Conservation (phyloP, 2,888 invertebrate genomes). For the Ctenicera cuprea region DNA sequence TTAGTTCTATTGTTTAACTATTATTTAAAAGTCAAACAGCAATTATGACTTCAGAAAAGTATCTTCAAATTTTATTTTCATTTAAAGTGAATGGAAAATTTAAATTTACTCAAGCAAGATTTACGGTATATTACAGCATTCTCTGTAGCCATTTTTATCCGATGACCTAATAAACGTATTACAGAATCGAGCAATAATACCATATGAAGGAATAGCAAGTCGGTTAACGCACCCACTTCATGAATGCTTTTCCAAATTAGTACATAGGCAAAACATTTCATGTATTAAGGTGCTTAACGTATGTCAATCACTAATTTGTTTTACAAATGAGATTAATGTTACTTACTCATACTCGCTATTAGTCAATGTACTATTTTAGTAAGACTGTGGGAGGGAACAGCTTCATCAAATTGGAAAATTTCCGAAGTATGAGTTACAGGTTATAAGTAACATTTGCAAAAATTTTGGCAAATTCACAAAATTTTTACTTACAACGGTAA, state of each 20-base stretch:
- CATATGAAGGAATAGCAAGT: constrained; percentile 5
- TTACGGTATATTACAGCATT: neutral
- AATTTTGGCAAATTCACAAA: too few species aligned
- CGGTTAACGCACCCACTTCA: constrained; percentile 12
- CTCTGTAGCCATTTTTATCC: constrained; percentile 5
- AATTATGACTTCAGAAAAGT: too few species aligned
- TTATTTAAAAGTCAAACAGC: too few species aligned
- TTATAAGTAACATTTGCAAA: too few species aligned
- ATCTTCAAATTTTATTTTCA: too few species aligned
- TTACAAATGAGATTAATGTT: constrained; percentile 10
- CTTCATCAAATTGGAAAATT: too few species aligned
- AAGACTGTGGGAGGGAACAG: neutral
- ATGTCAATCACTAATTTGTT: neutral
- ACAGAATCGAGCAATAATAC: constrained; percentile 14
- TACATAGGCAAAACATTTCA: neutral
- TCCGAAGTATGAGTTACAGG: too few species aligned
- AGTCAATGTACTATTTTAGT: constrained; percentile 11
- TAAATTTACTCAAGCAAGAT: too few species aligned
- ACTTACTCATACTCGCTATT: neutral
- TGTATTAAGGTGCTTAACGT: constrained; percentile 5
- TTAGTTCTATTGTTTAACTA: too few species aligned
- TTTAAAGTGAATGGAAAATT: too few species aligned
- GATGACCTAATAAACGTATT: constrained; percentile 19
- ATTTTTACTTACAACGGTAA: too few species aligned
- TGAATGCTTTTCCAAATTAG: constrained; percentile 12